Evolutionary conservation across 92 coral and sea anemone genomes (phyloP), one percentile per base, ranked within the genome.

Genomic region (Porites lobata): DNA sequence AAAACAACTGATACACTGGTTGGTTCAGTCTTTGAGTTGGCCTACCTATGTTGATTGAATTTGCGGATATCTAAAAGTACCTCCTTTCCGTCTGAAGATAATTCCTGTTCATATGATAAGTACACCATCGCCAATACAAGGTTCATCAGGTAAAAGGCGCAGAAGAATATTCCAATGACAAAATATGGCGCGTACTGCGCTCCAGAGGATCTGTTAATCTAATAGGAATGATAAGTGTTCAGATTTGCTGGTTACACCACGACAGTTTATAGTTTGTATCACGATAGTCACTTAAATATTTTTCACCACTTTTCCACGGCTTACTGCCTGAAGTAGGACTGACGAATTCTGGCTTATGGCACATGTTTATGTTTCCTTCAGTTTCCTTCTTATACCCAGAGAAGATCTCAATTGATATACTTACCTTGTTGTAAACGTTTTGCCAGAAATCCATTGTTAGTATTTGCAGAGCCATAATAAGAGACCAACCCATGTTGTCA

Each of bases 101-200:
- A 91, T 65, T 96, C 99, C 72, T 86, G 93, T 22, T 96, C 98
- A 56, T 96, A 96, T 11, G 99, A 94, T 83, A 95, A 85, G 57
- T 94, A 93, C 65, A 96, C 99, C 75, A 96, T 96, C 1, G 99
- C 99, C 18, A 95, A 91, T 4, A 96, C 98, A 84, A 96, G 93
- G 76, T 96, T 96, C 71, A 96, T 88, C 78, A 96, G 83, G 77
- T 96, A 96, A 84, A 96, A 94, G 19, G 99, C 94, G 57, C 99
- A 95, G 17, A 96, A 91, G 89, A 96, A 91, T n/a, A 96, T 92
- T n/a, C 94, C 92, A 7, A 92, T 84, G 50, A 95, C 86, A 56
- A 96, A 96, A 84, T 95, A 96, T 71, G 92, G 57, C 58, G 91
- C 92, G 50, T 86, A 92, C 90, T 92, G 92, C n/a, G 86, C 82